phyloP scores from a whole-genome alignment of 2,888 invertebrate species.

The Atrina japonica region DNA sequence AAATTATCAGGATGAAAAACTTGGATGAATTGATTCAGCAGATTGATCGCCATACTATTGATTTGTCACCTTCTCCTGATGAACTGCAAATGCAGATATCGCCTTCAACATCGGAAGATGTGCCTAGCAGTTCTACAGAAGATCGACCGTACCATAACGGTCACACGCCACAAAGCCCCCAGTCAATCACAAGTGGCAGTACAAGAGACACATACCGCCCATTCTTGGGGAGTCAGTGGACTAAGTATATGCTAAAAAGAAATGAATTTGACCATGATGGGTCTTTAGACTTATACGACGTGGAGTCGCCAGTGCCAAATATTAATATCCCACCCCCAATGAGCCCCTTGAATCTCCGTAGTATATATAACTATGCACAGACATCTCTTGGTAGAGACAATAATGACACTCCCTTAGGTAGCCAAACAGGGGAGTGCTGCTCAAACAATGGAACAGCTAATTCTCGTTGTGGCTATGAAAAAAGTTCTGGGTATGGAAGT shows the following conservation, averaged over 20 bases:
- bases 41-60: slow-evolving; percentile 70
- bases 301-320: slow-evolving; percentile 59
- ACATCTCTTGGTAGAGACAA: slow-evolving; percentile 53
- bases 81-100: slow-evolving; percentile 71
- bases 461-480: slow-evolving; percentile 69
- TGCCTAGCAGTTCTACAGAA: slow-evolving; percentile 70
- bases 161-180: slow-evolving; percentile 67
- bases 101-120: slow-evolving; percentile 72
- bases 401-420: slow-evolving; percentile 65
- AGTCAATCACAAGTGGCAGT: slow-evolving; percentile 68
- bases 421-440: slow-evolving; percentile 63
- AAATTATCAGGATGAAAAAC: slow-evolving; percentile 69
- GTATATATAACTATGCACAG: slow-evolving; percentile 67
- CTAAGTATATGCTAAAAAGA: slow-evolving; percentile 67
- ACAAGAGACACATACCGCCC: slow-evolving; percentile 64
- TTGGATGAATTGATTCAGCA: slow-evolving; percentile 68
- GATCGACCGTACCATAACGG: slow-evolving; percentile 53
- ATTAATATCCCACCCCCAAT: slow-evolving; percentile 74
- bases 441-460: slow-evolving; percentile 70
- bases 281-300: slow-evolving; percentile 50
- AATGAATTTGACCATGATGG: slow-evolving; percentile 55
- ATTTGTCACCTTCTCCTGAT: slow-evolving; percentile 75
- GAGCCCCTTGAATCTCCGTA: slow-evolving; percentile 71
- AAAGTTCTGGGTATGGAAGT: slow-evolving; percentile 76
- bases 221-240: slow-evolving; percentile 68